phyloP scores from a whole-genome alignment of 1,140 invertebrate genomes.

The Potamilus streckersoni region DNA sequence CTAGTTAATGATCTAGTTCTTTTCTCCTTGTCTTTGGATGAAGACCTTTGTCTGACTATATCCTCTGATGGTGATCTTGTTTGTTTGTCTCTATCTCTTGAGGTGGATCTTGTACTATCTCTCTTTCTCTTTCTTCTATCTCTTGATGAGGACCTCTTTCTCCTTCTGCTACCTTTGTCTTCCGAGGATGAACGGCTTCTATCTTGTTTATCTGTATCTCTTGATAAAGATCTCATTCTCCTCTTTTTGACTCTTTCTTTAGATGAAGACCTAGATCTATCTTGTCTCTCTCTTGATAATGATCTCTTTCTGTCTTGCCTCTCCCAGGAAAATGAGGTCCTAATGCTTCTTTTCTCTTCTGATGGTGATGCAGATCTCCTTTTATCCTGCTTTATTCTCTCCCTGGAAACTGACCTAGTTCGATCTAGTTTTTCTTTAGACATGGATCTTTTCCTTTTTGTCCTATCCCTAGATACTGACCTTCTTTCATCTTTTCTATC shows the following conservation, averaged over 20 bases:
- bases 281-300: background rate
- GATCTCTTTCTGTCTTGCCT: conserved; percentile 1
- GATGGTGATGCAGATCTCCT: background rate
- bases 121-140: conserved; percentile 6
- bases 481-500: conserved; percentile 9
- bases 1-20: background rate
- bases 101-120: background rate
- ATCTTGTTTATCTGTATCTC: background rate
- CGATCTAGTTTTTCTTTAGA: conserved; percentile 16
- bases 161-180: background rate
- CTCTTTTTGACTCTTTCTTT: conserved; percentile 1
- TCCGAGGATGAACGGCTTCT: background rate
- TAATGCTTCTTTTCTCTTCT: background rate
- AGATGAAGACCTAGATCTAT: conserved; percentile 1
- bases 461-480: conserved; percentile 20
- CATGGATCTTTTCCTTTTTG: conserved; percentile 1
- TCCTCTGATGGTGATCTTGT: conserved; percentile 5
- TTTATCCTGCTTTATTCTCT: background rate
- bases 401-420: background rate
- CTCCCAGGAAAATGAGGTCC: background rate
- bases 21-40: too few species aligned
- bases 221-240: conserved; percentile 5
- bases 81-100: background rate
- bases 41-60: conserved; percentile 1
- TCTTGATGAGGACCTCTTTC: conserved; percentile 1